A percentile compares a stretch with the other conserved stretches of the same genome.
These are phyloP conservation scores for Macquaria australasica DNA, from an alignment of 2,113 vertebrate species.

Conservation along the genomic window DNA sequence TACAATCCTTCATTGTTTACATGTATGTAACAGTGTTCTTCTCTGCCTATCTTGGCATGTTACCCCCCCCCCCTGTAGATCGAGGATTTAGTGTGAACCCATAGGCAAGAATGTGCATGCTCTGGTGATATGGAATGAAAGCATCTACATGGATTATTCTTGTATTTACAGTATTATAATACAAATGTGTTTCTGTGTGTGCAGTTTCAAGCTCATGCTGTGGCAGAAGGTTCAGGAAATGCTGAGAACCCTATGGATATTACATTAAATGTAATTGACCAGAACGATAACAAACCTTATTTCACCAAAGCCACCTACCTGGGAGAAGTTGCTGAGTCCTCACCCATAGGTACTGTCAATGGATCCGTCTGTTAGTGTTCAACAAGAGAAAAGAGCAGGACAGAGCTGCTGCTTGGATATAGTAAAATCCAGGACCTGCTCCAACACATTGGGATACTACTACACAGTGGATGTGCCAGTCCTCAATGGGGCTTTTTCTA, in stretches of 20 bases:
- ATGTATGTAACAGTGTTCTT: too few relatives aligned
- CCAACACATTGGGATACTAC: background rate
- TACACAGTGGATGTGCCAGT: background rate
- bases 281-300: slow-evolving; percentile 81
- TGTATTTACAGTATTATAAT: background rate
- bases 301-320: slow-evolving; percentile 71
- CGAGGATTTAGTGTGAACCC: background rate
- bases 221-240: rapidly evolving
- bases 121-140: background rate
- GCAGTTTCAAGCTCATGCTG: slow-evolving; percentile 74
- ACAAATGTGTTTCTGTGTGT: background rate
- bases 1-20: too few relatives aligned
- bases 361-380: background rate
- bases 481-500: background rate
- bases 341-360: slow-evolving; percentile 55
- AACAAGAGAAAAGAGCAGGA: background rate
- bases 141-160: background rate
- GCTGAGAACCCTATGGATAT: slow-evolving; percentile 74
- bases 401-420: background rate
- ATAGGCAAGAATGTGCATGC: background rate
- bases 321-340: slow-evolving; percentile 78
- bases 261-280: slow-evolving; percentile 72
- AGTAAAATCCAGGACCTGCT: background rate
- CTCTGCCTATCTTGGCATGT: too few relatives aligned
- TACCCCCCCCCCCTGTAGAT: too few relatives aligned